These are phyloP conservation scores for Leptodactylus fuscus DNA, from an alignment of 2,113 vertebrate species.

Conservation along the genomic window DNA sequence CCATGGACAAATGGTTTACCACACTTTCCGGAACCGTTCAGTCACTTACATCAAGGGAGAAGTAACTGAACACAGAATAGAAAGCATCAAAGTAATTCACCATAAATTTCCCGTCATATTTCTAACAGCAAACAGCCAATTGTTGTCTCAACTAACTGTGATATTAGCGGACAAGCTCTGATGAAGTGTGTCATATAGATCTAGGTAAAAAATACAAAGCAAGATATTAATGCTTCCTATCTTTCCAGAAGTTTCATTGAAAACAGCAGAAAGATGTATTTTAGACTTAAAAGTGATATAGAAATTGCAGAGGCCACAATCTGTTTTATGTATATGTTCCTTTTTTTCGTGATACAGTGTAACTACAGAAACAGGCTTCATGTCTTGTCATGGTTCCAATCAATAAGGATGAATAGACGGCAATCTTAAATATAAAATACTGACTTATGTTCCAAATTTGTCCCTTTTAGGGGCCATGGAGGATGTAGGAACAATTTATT, in stretches of 20 bases:
- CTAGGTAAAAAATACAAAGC: slow-evolving; percentile 9
- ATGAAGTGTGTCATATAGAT: slow-evolving; percentile 42
- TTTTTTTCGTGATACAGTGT: no score
- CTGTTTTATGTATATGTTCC: no score
- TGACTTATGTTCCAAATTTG: no score
- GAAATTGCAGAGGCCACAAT: no score
- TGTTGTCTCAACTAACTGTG: neutral
- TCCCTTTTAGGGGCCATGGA: no score
- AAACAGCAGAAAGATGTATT: no score
- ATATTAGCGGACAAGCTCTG: slow-evolving; percentile 6
- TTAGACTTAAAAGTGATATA: no score
- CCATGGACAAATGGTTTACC: neutral
- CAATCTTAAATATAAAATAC: no score
- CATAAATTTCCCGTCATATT: neutral
- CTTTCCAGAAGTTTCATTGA: neutral
- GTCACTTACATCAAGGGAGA: neutral
- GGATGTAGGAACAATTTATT: no score
- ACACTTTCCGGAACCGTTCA: neutral
- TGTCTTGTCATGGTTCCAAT: no score
- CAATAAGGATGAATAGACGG: no score
- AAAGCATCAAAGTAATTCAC: neutral
- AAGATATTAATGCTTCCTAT: neutral
- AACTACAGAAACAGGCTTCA: no score
- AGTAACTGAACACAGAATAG: neutral
- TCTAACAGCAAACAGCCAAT: neutral